Evolutionary conservation across 1,140 invertebrate genomes (phyloP).

Genomic region (Pseudoatta argentina): DNA sequence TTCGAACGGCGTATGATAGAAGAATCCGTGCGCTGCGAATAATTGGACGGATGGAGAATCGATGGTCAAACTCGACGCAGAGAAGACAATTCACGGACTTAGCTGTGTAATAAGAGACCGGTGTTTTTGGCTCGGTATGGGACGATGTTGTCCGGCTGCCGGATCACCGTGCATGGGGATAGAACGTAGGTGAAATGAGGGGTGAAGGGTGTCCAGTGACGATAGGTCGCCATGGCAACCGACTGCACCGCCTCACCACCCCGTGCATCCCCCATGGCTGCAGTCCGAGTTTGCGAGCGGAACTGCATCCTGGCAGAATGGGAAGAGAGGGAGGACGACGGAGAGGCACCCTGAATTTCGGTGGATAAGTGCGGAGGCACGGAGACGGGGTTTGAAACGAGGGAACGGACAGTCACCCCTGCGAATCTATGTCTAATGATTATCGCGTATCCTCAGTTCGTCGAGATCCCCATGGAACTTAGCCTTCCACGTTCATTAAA

Average conservation of each 20-base stretch:
- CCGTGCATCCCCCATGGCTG: conserved; percentile 82
- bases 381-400: conserved; percentile 60
- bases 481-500: conserved; percentile 72
- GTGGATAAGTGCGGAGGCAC: conserved; percentile 75
- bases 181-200: conserved; percentile 77
- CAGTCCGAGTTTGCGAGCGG: conserved; percentile 83
- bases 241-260: conserved; percentile 84
- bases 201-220: conserved; percentile 85
- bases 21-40: conserved; percentile 42
- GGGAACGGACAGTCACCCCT: conserved; percentile 78
- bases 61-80: conserved; percentile 66
- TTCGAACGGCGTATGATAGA: conserved; percentile 31
- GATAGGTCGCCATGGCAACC: conserved; percentile 86
- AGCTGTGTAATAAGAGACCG: conserved; percentile 85
- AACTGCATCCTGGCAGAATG: conserved; percentile 78
- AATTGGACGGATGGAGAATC: conserved; percentile 59
- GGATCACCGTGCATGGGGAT: conserved; percentile 79
- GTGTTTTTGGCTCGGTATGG: conserved; percentile 85
- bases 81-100: conserved; percentile 85
- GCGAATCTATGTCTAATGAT: conserved; percentile 80
- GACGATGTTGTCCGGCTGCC: conserved; percentile 83
- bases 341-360: conserved; percentile 78
- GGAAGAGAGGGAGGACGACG: conserved; percentile 51
- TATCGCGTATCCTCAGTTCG: conserved; percentile 72
- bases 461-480: conserved; percentile 65